Evolutionary conservation across 2,888 invertebrate genomes (phyloP), one percentile per base, ranked within the genome.

Genomic region (Toxonevra muliebris): DNA sequence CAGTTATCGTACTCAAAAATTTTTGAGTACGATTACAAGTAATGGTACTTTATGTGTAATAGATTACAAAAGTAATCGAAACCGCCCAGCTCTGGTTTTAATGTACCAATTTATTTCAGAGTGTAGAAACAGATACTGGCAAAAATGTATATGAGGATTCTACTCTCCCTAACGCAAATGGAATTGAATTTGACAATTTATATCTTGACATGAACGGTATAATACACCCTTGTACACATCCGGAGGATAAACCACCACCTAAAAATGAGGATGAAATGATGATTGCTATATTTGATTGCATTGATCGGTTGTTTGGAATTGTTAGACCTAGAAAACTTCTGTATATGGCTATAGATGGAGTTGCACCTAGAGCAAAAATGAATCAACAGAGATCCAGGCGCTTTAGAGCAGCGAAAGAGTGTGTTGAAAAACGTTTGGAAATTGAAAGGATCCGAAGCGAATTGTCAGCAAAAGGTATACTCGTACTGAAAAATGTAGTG

Each of bases 221-320:
- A 75, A 99, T 99, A 78, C 99, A 99, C 87, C 98, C 98, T 0
- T 99, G 99, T 83, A 98, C 98, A 10, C 99, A 99, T 90, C 99
- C 99, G 0, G 98, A 99, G 85, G 95, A 99, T 84, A 95, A 93
- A 86, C 96, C 98, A 2, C 93, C 98, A 0, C 99, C 99, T 0
- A 95, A 94, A 86, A 94, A 97, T 87, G 99, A 99, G 85, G 98
- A 98, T 80, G 99, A 99, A 88, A 99, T 99, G 99, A 99, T 99
- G 97, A 90, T 97, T 59, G 95, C 96, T 57, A 99, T 99, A 81
- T 99, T 99, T 84, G 98, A 98, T 79, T 98, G 97, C 85, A 98
- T 99, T 73, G 99, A 99, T 86, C 88, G 98, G 69, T 88, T 99
- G 69, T 95, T 98, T 86, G 89, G 91, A 59, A 97, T 98, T 78